A percentile compares a stretch with the other conserved stretches of the same genome.
These are phyloP conservation scores for Petroica traversi DNA, from an alignment of 2,113 vertebrate genomes.

Conservation along the genomic window DNA sequence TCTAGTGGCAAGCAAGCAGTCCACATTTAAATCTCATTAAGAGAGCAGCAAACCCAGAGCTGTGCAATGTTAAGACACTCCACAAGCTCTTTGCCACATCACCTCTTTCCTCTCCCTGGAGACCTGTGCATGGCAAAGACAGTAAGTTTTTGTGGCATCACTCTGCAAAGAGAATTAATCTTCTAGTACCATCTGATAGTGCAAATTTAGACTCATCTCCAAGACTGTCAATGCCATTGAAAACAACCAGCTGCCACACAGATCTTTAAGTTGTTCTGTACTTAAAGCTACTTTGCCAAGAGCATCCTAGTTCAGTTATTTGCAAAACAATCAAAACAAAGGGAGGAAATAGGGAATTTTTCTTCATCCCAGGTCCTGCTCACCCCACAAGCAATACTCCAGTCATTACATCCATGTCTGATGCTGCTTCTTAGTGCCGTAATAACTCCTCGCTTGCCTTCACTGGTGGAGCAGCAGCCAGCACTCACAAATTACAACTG, in stretches of 20 bases:
- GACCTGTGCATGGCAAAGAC: not conserved
- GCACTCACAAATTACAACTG: not conserved
- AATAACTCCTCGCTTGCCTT: not conserved
- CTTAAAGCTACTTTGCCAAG: not conserved
- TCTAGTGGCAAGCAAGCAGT: constrained; percentile 27
- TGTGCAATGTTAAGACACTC: not conserved
- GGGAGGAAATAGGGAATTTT: not conserved
- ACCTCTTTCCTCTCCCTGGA: not conserved
- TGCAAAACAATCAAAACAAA: not conserved
- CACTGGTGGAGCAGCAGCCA: not conserved
- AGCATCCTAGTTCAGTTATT: not conserved
- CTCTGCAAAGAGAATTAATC: not conserved
- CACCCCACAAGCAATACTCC: not conserved
- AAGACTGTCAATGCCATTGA: not conserved
- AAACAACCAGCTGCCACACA: not conserved
- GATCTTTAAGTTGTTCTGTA: not conserved
- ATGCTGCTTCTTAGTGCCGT: not conserved
- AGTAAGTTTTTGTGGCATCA: not conserved
- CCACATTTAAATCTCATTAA: constrained; percentile 3
- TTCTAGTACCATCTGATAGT: not conserved
- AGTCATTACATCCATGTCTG: not conserved
- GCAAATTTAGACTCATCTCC: not conserved
- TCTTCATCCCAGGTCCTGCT: not conserved
- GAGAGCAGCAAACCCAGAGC: not conserved
- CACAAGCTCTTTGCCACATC: not conserved